phyloP scores from a whole-genome alignment of 2,113 vertebrate species.

The Oncorhynchus mykiss region DNA sequence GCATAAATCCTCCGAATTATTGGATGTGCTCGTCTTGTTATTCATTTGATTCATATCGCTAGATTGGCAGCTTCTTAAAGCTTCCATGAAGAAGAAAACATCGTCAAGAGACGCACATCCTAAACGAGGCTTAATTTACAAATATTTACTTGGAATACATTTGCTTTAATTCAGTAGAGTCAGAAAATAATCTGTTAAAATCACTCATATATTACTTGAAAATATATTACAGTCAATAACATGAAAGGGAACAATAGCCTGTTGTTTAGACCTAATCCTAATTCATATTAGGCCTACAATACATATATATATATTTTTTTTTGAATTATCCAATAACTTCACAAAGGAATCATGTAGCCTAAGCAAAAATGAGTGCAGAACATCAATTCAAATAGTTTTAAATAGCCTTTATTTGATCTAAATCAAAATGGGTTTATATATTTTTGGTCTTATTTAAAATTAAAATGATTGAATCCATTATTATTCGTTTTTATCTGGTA shows the following conservation, averaged over 20 bases:
- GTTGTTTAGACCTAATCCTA: neutral
- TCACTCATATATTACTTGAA: too few species aligned
- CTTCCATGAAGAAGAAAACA: constrained; percentile 42
- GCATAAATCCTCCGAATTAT: neutral
- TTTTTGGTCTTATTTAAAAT: constrained; percentile 10
- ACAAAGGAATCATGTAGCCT: neutral
- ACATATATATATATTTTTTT: neutral
- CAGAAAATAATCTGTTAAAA: too few species aligned
- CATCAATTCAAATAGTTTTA: neutral
- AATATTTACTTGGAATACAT: neutral
- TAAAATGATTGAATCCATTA: constrained; percentile 52
- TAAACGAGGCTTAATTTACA: neutral
- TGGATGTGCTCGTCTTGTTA: constrained; percentile 43
- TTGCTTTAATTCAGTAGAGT: neutral
- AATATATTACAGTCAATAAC: neutral
- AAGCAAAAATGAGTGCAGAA: too few species aligned
- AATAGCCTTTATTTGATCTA: neutral
- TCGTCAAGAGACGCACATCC: neutral
- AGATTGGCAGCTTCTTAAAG: constrained; percentile 76
- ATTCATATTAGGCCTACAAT: neutral
- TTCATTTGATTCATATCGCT: constrained; percentile 84
- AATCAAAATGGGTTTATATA: constrained; percentile 29
- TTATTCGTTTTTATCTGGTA: constrained; percentile 7
- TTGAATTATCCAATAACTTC: neutral
- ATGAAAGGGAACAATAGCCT: neutral